These are phyloP conservation scores for Camponotus pennsylvanicus DNA, from an alignment of 1,140 invertebrate species.

Conservation along the genomic window DNA sequence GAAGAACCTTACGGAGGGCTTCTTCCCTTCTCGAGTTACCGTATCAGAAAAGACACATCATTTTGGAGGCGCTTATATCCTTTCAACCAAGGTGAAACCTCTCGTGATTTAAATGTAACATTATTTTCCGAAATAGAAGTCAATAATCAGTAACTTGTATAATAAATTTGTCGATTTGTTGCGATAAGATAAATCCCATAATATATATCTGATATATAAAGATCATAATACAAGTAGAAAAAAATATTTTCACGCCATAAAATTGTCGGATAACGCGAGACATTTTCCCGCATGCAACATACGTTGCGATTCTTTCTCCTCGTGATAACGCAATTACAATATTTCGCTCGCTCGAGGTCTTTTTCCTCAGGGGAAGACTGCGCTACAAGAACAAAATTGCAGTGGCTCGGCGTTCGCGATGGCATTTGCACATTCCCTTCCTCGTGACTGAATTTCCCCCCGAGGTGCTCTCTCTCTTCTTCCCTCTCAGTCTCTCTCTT, in stretches of 20 bases:
- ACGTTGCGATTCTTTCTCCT: background rate
- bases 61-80: background rate
- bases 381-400: conserved; percentile 60
- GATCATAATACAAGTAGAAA: background rate
- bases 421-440: conserved; percentile 61
- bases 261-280: background rate
- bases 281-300: background rate
- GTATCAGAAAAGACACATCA: conserved; percentile 21
- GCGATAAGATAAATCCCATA: background rate
- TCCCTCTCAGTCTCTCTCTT: background rate
- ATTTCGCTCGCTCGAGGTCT: conserved; percentile 36
- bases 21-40: conserved; percentile 74
- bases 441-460: conserved; percentile 59
- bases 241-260: background rate
- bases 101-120: background rate
- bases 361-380: conserved; percentile 25
- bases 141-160: background rate
- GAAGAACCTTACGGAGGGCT: conserved; percentile 66
- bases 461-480: conserved; percentile 1
- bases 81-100: background rate
- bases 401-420: conserved; percentile 46
- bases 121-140: background rate
- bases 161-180: background rate
- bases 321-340: conserved; percentile 58
- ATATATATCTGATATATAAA: background rate